Percentiles rank a stretch among this genome's conserved stretches.
These are phyloP conservation scores for Leptopilina myrica DNA, from an alignment of 2,888 invertebrate species.

Conservation along the genomic window DNA sequence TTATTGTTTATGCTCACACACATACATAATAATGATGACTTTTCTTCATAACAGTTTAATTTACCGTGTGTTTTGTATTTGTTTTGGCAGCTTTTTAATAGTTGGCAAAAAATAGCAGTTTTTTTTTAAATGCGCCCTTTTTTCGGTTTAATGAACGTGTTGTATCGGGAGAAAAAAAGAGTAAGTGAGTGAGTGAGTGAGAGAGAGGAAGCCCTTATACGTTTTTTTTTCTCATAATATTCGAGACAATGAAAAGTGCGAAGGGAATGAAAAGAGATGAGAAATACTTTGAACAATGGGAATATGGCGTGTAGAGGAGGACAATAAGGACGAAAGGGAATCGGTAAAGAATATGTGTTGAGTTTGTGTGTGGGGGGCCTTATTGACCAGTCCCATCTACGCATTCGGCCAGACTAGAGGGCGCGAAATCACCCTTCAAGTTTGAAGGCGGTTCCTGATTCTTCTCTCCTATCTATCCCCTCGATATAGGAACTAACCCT, in stretches of 20 bases:
- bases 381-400: conserved; percentile 36
- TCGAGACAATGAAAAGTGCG: conserved; percentile 14
- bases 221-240: not conserved
- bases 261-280: conserved; percentile 24
- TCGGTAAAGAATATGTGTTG: not conserved
- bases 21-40: not conserved
- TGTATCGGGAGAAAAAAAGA: not conserved
- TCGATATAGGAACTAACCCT: conserved; percentile 30
- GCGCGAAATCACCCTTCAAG: conserved; percentile 31
- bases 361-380: not conserved
- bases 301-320: conserved; percentile 23
- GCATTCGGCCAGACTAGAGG: conserved; percentile 23
- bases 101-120: not conserved
- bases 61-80: not conserved
- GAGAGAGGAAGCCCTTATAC: not conserved
- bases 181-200: too few species aligned
- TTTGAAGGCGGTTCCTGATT: conserved; percentile 38
- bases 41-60: not conserved
- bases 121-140: not conserved
- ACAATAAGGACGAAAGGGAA: conserved; percentile 35
- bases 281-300: conserved; percentile 29
- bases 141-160: not conserved
- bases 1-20: not conserved
- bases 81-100: conserved; percentile 4
- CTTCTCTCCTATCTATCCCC: conserved; percentile 36